phyloP scores from a whole-genome alignment of 2,888 invertebrate genomes.

The Cataglyphis livida region DNA sequence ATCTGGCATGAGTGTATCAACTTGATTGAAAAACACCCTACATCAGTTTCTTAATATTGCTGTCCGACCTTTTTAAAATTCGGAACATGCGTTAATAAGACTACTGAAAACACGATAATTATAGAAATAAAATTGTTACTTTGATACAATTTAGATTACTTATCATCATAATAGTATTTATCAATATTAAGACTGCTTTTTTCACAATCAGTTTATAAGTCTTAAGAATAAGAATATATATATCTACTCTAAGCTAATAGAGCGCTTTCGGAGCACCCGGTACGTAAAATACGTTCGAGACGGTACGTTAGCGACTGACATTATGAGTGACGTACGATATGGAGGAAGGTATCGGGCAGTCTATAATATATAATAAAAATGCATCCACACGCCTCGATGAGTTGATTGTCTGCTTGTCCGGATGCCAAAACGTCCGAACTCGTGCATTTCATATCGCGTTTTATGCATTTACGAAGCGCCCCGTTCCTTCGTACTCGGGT shows the following conservation, averaged over 20 bases:
- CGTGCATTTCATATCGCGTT: constrained; percentile 85
- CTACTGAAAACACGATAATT: constrained; percentile 1
- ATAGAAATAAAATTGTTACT: background rate
- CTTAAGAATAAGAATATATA: background rate
- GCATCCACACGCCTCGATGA: constrained; percentile 86
- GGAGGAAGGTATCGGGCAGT: constrained; percentile 84
- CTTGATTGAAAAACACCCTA: constrained; percentile 41
- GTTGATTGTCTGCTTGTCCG: constrained; percentile 86
- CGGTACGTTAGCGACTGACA: constrained; percentile 85
- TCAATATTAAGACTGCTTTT: background rate
- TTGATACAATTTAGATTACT: background rate
- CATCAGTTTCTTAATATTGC: constrained; percentile 33
- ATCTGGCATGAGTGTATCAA: constrained; percentile 40
- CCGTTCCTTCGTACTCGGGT: constrained; percentile 77
- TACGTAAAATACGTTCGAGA: constrained; percentile 85
- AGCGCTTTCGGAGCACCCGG: constrained; percentile 81
- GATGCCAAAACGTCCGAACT: constrained; percentile 85
- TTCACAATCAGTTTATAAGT: background rate
- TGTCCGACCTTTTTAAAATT: constrained; percentile 19
- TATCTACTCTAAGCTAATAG: constrained; percentile 34
- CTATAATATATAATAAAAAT: constrained; percentile 86
- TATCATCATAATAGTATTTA: background rate
- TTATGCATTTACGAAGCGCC: constrained; percentile 81
- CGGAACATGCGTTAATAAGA: too few species aligned
- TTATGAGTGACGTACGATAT: constrained; percentile 83